phyloP scores from a whole-genome alignment of 2,888 invertebrate species.

The Hypomecis punctinalis region DNA sequence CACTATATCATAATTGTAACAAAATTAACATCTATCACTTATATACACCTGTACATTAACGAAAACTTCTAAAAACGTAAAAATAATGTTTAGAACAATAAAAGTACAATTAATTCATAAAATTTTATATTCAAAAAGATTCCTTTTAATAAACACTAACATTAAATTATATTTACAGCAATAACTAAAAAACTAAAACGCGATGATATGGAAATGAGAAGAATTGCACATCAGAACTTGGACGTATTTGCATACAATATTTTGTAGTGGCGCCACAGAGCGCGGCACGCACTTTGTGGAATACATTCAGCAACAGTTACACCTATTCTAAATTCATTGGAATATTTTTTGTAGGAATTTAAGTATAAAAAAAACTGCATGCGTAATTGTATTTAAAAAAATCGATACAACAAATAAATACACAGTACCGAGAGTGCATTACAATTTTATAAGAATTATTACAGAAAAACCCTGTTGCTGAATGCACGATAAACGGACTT shows the following conservation, averaged over 20 bases:
- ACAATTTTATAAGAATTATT: no score
- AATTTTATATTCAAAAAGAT: constrained; percentile 70
- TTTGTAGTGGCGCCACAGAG: constrained; percentile 36
- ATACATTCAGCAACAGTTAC: constrained; percentile 42
- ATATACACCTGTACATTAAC: constrained; percentile 84
- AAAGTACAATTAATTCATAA: constrained; percentile 67
- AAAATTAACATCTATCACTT: constrained; percentile 75
- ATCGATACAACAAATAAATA: not conserved
- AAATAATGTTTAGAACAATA: constrained; percentile 79
- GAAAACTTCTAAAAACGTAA: constrained; percentile 76
- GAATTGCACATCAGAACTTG: constrained; percentile 82
- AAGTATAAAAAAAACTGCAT: not conserved
- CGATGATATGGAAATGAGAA: constrained; percentile 82
- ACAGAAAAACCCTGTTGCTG: constrained; percentile 52
- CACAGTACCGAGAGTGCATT: constrained; percentile 37
- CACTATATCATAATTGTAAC: constrained; percentile 56
- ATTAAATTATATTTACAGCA: constrained; percentile 83
- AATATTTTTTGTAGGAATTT: not conserved
- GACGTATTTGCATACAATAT: constrained; percentile 73
- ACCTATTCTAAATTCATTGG: constrained; percentile 4
- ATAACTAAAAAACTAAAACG: constrained; percentile 80
- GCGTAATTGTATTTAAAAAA: not conserved
- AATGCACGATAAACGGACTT: constrained; percentile 58
- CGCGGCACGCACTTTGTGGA: constrained; percentile 56
- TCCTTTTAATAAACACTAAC: constrained; percentile 63